Base-by-base conservation (phyloP, 2,888 invertebrate species). In the Nasonia oneida region DNA sequence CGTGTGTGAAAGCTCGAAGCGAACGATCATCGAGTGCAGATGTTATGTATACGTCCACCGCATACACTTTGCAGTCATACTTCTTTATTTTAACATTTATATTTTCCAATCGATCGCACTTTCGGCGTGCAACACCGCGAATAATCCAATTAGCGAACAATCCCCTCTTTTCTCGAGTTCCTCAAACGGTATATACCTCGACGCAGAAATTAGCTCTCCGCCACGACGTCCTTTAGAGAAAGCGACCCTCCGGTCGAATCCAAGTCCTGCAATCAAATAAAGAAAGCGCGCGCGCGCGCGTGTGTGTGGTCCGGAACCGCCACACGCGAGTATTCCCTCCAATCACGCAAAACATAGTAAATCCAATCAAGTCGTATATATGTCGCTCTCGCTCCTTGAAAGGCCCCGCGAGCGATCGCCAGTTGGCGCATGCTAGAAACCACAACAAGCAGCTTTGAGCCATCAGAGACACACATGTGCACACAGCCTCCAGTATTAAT, bases 11-110 rank as follows among this genome's bases (percentile, higher is more conserved):
- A 67, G 42, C 78, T 64, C 78, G 29, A 67, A 79, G 47, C 50
- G 67, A 67, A 67, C 78, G 78, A 42, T 79, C 78, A 67, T 79
- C 33, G 33, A 47, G 67, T 67, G n/a, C 64, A 79, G 67, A 67
- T 33, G 77, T 39, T 42, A 6, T 53, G 15, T 18, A 57, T n/a
- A 15, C 57, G 57, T 4, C 18, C 10, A 10, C 53, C 53, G 37
- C 37, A 5, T 37, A 0, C 37, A 53, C 53, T 53, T 18, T 53
- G 53, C 15, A 53, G 53, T 14, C 53, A 53, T 15, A 29, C 29
- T 29, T 18, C 14, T 53, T 53, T 53, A 29, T 29, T 29, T 29
- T 29, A 29, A 29, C 53, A 15, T 4, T 53, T 53, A 53, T 14
- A 53, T 53, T 42, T 6, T 15, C 15, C 14, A 1, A 15, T 53